Conservation (phyloP, 1,140 invertebrate genomes). For the Camponotus vicinus region DNA sequence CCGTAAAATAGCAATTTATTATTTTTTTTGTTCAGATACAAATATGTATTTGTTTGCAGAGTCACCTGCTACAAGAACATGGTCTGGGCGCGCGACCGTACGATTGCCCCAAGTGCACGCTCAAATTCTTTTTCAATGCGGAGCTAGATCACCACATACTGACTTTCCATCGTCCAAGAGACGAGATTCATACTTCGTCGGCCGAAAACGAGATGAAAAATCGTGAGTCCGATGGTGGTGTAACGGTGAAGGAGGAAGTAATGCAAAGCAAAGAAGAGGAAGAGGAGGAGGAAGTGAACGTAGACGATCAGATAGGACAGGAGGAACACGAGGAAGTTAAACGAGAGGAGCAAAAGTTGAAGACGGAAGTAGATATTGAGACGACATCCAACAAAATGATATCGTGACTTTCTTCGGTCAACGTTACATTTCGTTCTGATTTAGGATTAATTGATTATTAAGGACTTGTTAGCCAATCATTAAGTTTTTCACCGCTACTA, state of each 20-base stretch:
- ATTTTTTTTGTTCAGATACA: neutral
- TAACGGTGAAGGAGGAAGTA: conserved; percentile 76
- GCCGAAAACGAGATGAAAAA: conserved; percentile 41
- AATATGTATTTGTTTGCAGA: conserved; percentile 84
- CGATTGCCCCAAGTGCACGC: conserved; percentile 93
- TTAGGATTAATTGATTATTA: conserved; percentile 25
- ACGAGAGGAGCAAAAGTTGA: conserved; percentile 44
- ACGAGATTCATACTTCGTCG: neutral
- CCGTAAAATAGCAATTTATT: neutral
- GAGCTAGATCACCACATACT: conserved; percentile 94
- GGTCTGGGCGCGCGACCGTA: conserved; percentile 92
- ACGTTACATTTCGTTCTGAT: neutral
- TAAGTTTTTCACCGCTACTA: neutral
- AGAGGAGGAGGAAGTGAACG: conserved; percentile 68
- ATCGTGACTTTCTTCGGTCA: conserved; percentile 60
- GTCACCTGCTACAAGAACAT: conserved; percentile 93
- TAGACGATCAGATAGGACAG: conserved; percentile 68
- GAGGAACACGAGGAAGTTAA: neutral
- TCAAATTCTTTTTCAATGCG: conserved; percentile 96
- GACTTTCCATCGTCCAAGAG: conserved; percentile 74
- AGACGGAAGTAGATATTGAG: conserved; percentile 55
- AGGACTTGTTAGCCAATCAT: conserved; percentile 30
- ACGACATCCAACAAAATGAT: conserved; percentile 25
- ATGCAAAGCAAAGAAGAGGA: conserved; percentile 54
- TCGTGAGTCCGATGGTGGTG: neutral